Conservation (phyloP, 2,113 vertebrate genomes). For the Gymnarchus niloticus region DNA sequence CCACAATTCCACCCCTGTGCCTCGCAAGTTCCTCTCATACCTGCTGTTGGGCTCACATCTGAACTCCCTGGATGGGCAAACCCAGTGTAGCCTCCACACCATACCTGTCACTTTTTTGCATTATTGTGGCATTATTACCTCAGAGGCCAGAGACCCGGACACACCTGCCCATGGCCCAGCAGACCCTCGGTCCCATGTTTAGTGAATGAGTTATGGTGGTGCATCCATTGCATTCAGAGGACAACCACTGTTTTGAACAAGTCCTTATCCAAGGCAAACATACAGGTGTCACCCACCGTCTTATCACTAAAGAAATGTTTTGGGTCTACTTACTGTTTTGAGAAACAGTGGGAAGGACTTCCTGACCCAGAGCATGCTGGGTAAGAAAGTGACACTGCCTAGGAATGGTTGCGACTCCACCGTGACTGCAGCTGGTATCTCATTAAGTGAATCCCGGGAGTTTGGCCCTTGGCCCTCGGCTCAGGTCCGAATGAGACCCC, state of each 20-base stretch:
- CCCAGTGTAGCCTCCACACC: neutral
- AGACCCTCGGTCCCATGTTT: neutral
- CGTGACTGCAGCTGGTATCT: neutral
- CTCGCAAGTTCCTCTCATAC: too few relatives aligned
- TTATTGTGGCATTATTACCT: neutral
- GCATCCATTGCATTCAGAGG: neutral
- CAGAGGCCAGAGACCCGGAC: neutral
- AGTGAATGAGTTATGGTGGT: neutral
- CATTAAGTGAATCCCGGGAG: neutral
- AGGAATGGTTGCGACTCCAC: neutral
- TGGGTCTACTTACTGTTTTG: neutral
- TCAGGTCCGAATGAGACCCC: neutral
- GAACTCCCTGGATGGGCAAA: neutral
- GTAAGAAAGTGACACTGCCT: neutral
- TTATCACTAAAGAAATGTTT: too few relatives aligned
- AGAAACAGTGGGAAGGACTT: neutral
- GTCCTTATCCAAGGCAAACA: too few relatives aligned
- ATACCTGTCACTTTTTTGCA: neutral
- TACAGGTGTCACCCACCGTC: too few relatives aligned
- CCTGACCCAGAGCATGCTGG: slow-evolving; percentile 2
- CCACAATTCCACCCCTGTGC: neutral
- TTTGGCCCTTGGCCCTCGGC: neutral
- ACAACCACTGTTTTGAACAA: too few relatives aligned
- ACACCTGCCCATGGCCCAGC: neutral
- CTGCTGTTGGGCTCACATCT: neutral